Percentiles rank a stretch among this genome's conserved stretches.
Evolutionary conservation across 2,797 vertebrate genomes (phyloP).

Genomic region (Eulemur rubriventer): DNA sequence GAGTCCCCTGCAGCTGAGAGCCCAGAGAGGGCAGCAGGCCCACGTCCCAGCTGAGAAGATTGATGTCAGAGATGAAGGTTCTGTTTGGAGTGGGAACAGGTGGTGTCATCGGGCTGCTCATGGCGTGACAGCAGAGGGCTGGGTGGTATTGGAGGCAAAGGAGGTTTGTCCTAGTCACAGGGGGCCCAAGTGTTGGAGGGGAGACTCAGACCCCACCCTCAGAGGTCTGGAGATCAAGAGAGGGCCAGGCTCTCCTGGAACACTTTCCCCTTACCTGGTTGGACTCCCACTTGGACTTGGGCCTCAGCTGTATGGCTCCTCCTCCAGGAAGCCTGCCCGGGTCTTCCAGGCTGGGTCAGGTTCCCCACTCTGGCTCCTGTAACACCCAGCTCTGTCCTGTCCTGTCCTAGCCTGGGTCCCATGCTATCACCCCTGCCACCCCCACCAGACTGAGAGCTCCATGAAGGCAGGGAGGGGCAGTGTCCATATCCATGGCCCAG

Average conservation of each 20-base stretch:
- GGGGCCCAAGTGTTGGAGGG: background rate
- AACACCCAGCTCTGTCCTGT: background rate
- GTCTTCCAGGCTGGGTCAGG: background rate
- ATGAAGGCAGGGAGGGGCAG: rapidly evolving
- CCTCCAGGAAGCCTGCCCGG: background rate
- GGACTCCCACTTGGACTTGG: background rate
- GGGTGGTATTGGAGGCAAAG: rapidly evolving
- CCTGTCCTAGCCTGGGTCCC: background rate
- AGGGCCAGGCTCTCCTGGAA: background rate
- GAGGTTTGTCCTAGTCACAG: background rate
- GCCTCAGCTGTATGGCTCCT: background rate
- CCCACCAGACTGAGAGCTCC: background rate
- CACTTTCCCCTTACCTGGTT: background rate
- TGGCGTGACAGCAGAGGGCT: background rate
- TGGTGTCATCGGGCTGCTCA: rapidly evolving
- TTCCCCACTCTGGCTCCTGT: background rate
- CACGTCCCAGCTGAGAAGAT: background rate
- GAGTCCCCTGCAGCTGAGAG: background rate
- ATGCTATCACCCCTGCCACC: rapidly evolving
- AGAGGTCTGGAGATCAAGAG: background rate
- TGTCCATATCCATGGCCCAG: background rate
- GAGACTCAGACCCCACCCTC: background rate
- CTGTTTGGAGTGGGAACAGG: background rate
- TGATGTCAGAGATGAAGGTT: background rate
- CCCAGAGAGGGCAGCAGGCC: background rate